Evolutionary conservation across 2,797 vertebrate genomes (phyloP), one percentile per base, ranked within the genome.

Genomic region (Pitangus sulphuratus): DNA sequence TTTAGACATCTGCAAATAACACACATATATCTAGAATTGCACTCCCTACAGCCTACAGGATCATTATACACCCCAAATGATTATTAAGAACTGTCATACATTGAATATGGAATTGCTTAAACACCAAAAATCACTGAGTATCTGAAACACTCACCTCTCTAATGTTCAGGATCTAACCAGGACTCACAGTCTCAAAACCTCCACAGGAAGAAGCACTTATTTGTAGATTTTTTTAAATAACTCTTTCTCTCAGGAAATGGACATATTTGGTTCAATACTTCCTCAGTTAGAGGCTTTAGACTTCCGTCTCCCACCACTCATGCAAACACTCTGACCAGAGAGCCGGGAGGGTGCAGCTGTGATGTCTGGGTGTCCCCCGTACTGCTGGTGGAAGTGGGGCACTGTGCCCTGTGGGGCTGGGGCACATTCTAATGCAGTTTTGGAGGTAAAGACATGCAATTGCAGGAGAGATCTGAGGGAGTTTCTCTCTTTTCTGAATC

Each of bases 331-430:
- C 69, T n/a, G 69, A 31, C 6, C 15, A 9, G 40, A 25, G 44
- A 26, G 44, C 17, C 60, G 33, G 50, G 16, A 30, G 18, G 12
- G 8, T 22, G 28, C 51, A n/a, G 47, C 21, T 24, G 0, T 17
- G 21, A 13, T 3, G 31, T 14, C 3, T 45, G 11, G 3, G 19
- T 2, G 1, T 44, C 8, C 30, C 7, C 10, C n/a, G 28, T 17
- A 2, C 8, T 25, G 39, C 40, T 33, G 33, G 4, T n/a, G 35
- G 51, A 42, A 86, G 18, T 2, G 16, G 12, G 20, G 6, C 21
- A 16, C 35, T 14, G 24, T 1, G 4, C 1, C 42, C 47, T 14
- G 0, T 12, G 11, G 12, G 21, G 10, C 39, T 53, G 31, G 8
- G 26, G 5, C 47, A 30, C 22, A 0, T 11, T 33, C 15, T 40